phyloP scores from a whole-genome alignment of 2,797 vertebrate species.

The Dallia pectoralis region DNA sequence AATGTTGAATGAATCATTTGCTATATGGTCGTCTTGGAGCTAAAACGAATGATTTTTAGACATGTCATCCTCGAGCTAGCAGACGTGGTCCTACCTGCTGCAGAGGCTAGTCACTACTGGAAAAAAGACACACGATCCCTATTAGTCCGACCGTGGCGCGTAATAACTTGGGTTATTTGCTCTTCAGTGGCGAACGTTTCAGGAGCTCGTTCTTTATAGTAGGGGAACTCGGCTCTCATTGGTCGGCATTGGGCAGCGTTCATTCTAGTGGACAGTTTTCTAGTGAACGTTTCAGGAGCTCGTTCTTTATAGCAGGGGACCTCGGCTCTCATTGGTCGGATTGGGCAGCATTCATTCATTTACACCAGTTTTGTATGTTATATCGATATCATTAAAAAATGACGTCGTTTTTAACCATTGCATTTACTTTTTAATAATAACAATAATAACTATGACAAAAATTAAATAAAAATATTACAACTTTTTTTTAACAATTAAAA shows the following conservation, averaged over 20 bases:
- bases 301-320: slow-evolving; percentile 68
- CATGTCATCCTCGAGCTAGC: neutral
- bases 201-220: slow-evolving; percentile 69
- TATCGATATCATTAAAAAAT: no score
- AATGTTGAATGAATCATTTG: neutral
- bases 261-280: slow-evolving; percentile 77
- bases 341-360: slow-evolving; percentile 88
- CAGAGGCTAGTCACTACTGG: slow-evolving; percentile 47
- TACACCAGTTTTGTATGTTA: no score
- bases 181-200: slow-evolving; percentile 19
- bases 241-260: slow-evolving; percentile 85
- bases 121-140: slow-evolving; percentile 74
- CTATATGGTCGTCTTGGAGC: neutral
- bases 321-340: slow-evolving; percentile 78
- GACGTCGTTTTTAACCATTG: neutral
- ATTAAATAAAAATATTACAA: no score
- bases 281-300: neutral
- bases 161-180: slow-evolving; percentile 30
- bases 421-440: no score
- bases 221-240: slow-evolving; percentile 67
- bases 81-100: slow-evolving; percentile 60
- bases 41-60: neutral
- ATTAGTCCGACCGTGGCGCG: slow-evolving; percentile 46
- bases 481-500: no score
- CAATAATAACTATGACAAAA: no score